Evolutionary conservation across 1,140 invertebrate genomes (phyloP).

Genomic region (Ips typographus): DNA sequence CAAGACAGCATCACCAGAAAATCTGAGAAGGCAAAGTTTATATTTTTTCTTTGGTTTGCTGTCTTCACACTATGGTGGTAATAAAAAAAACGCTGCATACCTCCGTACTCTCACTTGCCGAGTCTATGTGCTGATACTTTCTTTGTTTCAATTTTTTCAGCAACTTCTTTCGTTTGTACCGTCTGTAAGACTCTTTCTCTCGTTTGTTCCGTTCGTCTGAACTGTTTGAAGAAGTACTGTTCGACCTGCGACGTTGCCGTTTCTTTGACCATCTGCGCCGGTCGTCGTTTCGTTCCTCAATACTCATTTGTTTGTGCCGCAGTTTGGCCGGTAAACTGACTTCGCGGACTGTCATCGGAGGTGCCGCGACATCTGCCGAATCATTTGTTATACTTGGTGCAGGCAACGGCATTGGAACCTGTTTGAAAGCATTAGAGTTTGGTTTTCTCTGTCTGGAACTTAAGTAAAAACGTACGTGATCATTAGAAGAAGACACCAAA

Average conservation of each 20-base stretch:
- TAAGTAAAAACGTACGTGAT: neutral
- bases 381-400: conserved; percentile 7
- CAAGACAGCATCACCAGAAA: too few species aligned
- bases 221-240: conserved; percentile 29
- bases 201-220: conserved; percentile 22
- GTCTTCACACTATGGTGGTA: neutral
- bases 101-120: conserved; percentile 9
- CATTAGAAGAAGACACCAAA: conserved; percentile 29
- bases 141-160: conserved; percentile 29
- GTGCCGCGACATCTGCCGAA: neutral
- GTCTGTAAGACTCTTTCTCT: conserved; percentile 29
- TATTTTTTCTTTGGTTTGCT: too few species aligned
- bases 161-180: conserved; percentile 35
- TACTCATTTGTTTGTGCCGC: conserved; percentile 36
- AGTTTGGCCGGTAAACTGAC: conserved; percentile 42
- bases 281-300: neutral
- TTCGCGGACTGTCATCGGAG: neutral
- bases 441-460: neutral
- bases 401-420: conserved; percentile 21
- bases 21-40: too few species aligned
- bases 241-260: conserved; percentile 28
- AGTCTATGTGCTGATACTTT: conserved; percentile 2
- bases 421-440: neutral
- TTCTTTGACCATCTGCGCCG: conserved; percentile 23
- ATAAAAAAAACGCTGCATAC: conserved; percentile 7